Evolutionary conservation across 2,113 vertebrate species (phyloP).

Genomic region (Callionymus lyra): DNA sequence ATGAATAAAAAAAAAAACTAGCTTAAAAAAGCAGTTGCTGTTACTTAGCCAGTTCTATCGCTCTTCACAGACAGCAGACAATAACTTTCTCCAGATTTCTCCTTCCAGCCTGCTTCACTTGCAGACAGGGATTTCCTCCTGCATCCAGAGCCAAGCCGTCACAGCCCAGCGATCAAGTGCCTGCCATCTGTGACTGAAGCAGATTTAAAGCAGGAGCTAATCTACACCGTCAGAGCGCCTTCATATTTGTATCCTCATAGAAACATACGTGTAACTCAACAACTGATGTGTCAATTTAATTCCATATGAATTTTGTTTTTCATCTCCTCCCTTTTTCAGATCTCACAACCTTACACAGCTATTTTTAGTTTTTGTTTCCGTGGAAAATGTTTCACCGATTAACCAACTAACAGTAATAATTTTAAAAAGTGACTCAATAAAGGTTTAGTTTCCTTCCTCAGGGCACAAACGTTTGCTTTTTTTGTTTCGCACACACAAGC

Average conservation of each 20-base stretch:
- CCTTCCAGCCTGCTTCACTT: slow-evolving; percentile 41
- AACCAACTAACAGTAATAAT: no score
- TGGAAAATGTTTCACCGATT: no score
- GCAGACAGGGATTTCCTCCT: slow-evolving; percentile 70
- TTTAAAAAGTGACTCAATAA: no score
- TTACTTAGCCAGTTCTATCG: slow-evolving; percentile 26
- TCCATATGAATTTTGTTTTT: no score
- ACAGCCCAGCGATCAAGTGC: slow-evolving; percentile 67
- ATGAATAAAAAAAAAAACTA: slow-evolving; percentile 22
- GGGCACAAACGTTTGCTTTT: no score
- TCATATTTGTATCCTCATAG: slow-evolving; percentile 35
- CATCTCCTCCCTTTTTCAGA: no score
- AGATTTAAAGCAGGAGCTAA: slow-evolving; percentile 69
- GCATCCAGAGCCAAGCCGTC: slow-evolving; percentile 64
- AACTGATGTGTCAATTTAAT: no score
- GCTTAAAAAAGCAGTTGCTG: slow-evolving; percentile 18
- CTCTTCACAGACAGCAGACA: slow-evolving; percentile 40
- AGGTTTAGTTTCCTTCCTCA: no score
- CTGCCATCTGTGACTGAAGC: slow-evolving; percentile 67
- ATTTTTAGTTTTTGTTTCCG: no score
- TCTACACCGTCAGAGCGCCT: slow-evolving; percentile 61
- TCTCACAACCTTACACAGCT: no score
- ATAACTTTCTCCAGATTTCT: slow-evolving; percentile 42
- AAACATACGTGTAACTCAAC: slow-evolving; percentile 23
- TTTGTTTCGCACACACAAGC: no score